Evolutionary conservation across 2,113 vertebrate species (phyloP).

Genomic region (Platichthys stellatus): DNA sequence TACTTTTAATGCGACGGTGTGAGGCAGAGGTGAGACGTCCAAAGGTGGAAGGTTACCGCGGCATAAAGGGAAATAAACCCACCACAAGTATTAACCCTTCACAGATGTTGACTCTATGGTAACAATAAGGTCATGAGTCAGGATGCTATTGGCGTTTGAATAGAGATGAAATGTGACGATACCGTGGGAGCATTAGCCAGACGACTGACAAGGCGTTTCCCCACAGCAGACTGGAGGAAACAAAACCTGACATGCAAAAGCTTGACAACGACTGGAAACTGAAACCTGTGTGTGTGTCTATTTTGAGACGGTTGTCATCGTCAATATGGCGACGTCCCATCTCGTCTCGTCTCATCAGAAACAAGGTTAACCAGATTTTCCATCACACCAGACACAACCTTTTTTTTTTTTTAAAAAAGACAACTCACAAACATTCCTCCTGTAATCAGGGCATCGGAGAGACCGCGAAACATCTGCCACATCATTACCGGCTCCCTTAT

Average conservation of each 20-base stretch:
- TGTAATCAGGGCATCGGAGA: conserved; percentile 4
- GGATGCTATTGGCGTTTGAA: no score
- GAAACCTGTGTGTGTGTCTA: not conserved
- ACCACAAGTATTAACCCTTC: no score
- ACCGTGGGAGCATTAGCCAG: no score
- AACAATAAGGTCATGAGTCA: no score
- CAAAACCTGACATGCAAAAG: not conserved
- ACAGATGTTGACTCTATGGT: no score
- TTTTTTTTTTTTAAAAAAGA: no score
- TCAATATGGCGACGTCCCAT: not conserved
- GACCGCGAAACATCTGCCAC: conserved; percentile 8
- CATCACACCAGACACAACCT: not conserved
- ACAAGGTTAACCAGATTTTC: not conserved
- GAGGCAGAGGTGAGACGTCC: not conserved
- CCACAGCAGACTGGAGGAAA: not conserved
- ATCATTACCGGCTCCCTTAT: not conserved
- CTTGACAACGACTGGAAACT: not conserved
- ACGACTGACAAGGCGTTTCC: no score
- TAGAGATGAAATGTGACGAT: no score
- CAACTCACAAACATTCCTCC: not conserved
- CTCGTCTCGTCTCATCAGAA: not conserved
- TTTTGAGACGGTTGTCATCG: not conserved
- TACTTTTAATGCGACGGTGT: conserved; percentile 21
- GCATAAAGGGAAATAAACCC: no score
- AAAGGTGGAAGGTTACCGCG: conserved; percentile 18